Conservation (phyloP, 2,113 vertebrate genomes). For the Tetrax tetrax region DNA sequence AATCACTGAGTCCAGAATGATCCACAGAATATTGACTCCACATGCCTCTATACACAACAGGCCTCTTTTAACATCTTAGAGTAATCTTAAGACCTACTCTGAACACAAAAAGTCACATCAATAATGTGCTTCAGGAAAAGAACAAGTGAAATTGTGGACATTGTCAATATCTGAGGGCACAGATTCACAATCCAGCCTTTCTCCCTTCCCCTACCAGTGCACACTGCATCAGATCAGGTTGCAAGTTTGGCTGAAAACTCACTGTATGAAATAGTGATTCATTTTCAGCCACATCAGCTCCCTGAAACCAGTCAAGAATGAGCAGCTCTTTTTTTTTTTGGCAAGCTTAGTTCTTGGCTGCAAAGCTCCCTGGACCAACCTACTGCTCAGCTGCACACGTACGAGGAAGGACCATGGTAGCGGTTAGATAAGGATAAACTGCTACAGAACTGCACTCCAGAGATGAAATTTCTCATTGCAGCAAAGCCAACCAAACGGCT, state of each 20-base stretch:
- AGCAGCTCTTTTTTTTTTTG: neutral
- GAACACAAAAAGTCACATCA: neutral
- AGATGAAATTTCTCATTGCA: neutral
- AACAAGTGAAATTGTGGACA: neutral
- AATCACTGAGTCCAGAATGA: neutral
- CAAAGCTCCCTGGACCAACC: neutral
- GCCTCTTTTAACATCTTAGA: conserved; percentile 19
- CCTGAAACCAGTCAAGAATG: neutral
- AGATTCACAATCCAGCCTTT: neutral
- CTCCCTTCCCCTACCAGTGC: neutral
- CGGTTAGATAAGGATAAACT: neutral
- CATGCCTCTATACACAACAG: neutral
- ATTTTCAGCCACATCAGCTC: neutral
- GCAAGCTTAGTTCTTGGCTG: conserved; percentile 21
- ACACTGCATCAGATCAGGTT: neutral
- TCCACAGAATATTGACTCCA: neutral
- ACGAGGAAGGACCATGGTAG: neutral
- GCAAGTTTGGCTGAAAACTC: neutral
- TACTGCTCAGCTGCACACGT: conserved; percentile 1
- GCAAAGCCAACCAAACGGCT: neutral
- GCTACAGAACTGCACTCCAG: neutral
- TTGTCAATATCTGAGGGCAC: neutral
- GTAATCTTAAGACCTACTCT: neutral
- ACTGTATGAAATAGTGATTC: neutral
- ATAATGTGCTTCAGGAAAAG: neutral